Base-by-base conservation (phyloP, 2,888 invertebrate species). In the Aphidius colemani region DNA sequence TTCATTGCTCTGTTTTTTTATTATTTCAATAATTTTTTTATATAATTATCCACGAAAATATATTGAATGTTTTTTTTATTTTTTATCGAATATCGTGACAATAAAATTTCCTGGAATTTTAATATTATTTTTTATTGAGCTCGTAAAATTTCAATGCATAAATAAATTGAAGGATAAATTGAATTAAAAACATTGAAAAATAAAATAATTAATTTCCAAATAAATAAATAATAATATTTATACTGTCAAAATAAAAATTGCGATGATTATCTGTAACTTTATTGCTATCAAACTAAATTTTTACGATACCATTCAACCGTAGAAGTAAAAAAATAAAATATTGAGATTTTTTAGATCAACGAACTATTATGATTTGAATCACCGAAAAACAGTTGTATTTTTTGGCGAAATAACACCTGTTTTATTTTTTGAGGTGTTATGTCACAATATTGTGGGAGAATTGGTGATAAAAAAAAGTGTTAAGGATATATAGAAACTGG, bases 361-460 rank as follows among this genome's bases (percentile, higher is more conserved):
- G 57, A 57, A 57, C 57, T n/a, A 30, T 30, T 46, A 57, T 57
- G 45, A 11, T 57, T 57, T 57, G 57, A 57, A 11, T 57, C 46
- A 57, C 46, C 57, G 30, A 7, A 10, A 45, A 45, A 45, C 7
- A 30, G 9, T 56, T 30, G 8, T 7, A n/a, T 48, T 48, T 45
- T n/a, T n/a, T n/a, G 46, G 18, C 9, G 10, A 9, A 39, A 30
- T 30, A 57, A 57, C 57, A 57, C 57, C 57, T 57, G 57, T 48
- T 57, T 30, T 30, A 30, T 30, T 30, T 30, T 30, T 30, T 30
- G 30, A 30, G 30, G 30, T 30, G 30, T 30, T 30, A 30, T 30
- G 5, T 30, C 30, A 30, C 5, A 30, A 30, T 30, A 30, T 30
- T 30, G 30, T 30, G 30, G 30, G 30, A 30, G 30, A 30, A 30